These are phyloP conservation scores for Magallana nippona DNA, from an alignment of 2,888 invertebrate genomes.

Conservation along the genomic window DNA sequence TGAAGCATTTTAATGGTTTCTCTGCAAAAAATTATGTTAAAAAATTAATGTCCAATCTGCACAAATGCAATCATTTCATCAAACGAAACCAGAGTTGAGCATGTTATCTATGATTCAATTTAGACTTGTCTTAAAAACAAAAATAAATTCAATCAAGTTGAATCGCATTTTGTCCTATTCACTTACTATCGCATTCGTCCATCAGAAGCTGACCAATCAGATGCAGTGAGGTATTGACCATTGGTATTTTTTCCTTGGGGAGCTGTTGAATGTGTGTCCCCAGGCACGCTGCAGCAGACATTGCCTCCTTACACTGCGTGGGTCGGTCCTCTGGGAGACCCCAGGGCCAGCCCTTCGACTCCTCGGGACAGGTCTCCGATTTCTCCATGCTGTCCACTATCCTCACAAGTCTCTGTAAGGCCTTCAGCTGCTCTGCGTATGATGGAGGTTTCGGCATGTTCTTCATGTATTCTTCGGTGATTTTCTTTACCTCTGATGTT, in stretches of 20 bases:
- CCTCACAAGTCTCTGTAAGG: conserved; percentile 1
- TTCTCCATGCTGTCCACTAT: conserved; percentile 20
- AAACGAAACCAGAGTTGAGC: not conserved
- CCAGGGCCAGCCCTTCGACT: conserved; percentile 10
- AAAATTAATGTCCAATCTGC: no score
- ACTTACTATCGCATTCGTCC: conserved; percentile 42
- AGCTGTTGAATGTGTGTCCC: conserved; percentile 30
- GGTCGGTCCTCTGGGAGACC: conserved; percentile 17
- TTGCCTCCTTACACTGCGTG: conserved; percentile 42
- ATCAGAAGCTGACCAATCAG: conserved; percentile 42
- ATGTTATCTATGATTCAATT: not conserved
- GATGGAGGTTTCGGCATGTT: not conserved
- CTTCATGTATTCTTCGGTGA: not conserved
- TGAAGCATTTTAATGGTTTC: conserved; percentile 43
- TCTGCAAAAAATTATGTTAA: conserved; percentile 32
- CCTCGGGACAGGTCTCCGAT: conserved; percentile 1
- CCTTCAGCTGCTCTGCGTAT: conserved; percentile 16
- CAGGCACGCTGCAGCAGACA: conserved; percentile 37
- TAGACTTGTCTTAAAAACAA: no score
- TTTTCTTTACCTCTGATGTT: conserved; percentile 8
- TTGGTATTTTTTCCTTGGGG: conserved; percentile 35
- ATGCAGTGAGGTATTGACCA: conserved; percentile 41
- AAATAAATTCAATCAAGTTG: not conserved
- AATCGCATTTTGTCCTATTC: not conserved
- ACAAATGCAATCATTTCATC: no score